A percentile compares a stretch with the other conserved stretches of the same genome.
Evolutionary conservation across 2,113 vertebrate species (phyloP).

Genomic region (Ptilorrhoa leucosticta): DNA sequence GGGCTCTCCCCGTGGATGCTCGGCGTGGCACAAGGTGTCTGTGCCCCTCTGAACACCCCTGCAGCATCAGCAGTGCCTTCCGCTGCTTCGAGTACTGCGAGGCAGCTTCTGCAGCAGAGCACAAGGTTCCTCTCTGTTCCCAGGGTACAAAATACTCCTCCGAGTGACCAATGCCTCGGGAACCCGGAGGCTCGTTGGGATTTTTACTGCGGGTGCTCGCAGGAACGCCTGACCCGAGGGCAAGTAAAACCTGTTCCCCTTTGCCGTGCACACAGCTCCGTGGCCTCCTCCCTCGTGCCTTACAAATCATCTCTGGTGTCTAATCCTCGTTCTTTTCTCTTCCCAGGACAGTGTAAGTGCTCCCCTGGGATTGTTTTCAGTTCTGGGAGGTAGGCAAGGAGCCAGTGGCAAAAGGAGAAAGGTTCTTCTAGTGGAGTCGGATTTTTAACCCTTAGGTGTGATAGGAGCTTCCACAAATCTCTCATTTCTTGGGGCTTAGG

Average conservation of each 20-base stretch:
- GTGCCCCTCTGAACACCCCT: not conserved
- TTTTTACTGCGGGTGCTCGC: conserved; percentile 31
- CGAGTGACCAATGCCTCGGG: conserved; percentile 2
- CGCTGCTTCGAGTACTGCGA: not conserved
- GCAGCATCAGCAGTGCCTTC: not conserved
- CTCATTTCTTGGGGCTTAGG: not conserved
- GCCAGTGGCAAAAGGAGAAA: not conserved
- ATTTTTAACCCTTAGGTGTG: not conserved
- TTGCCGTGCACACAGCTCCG: not conserved
- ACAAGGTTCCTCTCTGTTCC: not conserved
- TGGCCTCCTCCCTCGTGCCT: not conserved
- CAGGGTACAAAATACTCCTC: not conserved
- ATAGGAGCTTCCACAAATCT: not conserved
- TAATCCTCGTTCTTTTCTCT: not conserved
- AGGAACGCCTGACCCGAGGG: conserved; percentile 32
- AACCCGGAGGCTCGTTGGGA: conserved; percentile 3
- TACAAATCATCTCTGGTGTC: not conserved
- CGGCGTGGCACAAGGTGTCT: not conserved
- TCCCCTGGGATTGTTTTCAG: not conserved
- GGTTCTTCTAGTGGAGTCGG: not conserved
- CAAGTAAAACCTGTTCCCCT: conserved; percentile 54
- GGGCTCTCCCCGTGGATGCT: not conserved
- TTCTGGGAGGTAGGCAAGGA: not conserved
- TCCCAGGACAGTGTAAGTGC: not conserved
- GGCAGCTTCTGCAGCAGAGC: not conserved